Percentiles rank a stretch among this genome's conserved stretches.
Evolutionary conservation across 1,140 invertebrate genomes (phyloP).

Genomic region (Paraescarpia echinospica): DNA sequence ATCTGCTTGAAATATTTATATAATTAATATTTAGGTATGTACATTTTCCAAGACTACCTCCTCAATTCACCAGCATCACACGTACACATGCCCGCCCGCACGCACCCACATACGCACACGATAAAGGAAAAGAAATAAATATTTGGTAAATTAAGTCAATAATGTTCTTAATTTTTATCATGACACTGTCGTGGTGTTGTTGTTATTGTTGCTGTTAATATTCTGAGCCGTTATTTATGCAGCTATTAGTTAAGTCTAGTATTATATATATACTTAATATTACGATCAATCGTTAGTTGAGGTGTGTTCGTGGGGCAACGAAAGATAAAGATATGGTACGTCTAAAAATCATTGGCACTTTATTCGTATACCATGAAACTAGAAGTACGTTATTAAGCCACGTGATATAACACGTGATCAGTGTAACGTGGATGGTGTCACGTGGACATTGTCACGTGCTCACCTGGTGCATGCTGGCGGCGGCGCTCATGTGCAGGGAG

Average conservation of each 20-base stretch:
- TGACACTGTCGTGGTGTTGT: neutral
- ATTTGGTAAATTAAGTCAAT: neutral
- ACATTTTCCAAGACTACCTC: too few species aligned
- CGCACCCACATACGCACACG: too few species aligned
- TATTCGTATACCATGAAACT: too few species aligned
- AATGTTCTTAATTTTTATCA: neutral
- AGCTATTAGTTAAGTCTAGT: neutral
- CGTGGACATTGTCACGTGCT: neutral
- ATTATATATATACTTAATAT: neutral
- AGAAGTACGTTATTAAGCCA: too few species aligned
- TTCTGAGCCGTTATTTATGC: neutral
- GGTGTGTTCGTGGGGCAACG: neutral
- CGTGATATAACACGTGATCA: too few species aligned
- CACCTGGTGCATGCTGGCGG: constrained; percentile 10
- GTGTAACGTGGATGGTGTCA: neutral
- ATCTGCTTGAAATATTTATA: too few species aligned
- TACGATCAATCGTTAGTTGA: neutral
- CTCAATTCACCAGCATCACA: too few species aligned
- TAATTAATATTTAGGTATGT: neutral
- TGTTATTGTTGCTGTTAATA: neutral
- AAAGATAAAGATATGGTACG: too few species aligned
- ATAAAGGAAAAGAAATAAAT: too few species aligned
- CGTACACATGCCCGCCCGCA: too few species aligned
- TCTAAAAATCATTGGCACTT: too few species aligned
- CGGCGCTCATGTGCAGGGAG: neutral